Evolutionary conservation across 2,888 invertebrate species (phyloP).

Genomic region (Temnothorax unifasciatus): DNA sequence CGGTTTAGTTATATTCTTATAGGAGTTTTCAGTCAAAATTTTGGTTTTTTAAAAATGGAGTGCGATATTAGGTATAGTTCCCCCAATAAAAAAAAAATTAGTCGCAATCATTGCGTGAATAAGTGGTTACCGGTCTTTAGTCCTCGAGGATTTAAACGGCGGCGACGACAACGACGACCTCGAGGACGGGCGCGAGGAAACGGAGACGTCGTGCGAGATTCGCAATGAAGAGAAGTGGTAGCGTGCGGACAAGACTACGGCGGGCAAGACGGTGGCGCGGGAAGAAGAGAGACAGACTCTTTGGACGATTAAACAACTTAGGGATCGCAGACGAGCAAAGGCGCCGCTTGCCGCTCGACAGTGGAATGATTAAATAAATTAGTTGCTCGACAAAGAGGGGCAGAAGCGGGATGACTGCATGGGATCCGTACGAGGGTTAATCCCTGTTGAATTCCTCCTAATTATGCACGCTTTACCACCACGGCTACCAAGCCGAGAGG

Average conservation of each 20-base stretch:
- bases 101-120: conserved; percentile 18
- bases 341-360: conserved; percentile 79
- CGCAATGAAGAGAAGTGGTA: conserved; percentile 64
- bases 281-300: conserved; percentile 74
- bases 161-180: conserved; percentile 46
- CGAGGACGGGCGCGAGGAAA: conserved; percentile 34
- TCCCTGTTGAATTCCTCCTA: conserved; percentile 85
- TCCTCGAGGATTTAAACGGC: conserved; percentile 63
- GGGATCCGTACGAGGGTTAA: conserved; percentile 84
- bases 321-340: conserved; percentile 78
- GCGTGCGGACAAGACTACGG: conserved; percentile 32
- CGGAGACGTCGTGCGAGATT: conserved; percentile 55
- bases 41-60: no score
- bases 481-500: conserved; percentile 74
- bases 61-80: no score
- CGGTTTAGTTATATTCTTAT: no score
- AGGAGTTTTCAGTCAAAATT: no score
- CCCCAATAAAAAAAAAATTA: not conserved
- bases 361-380: conserved; percentile 85
- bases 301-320: conserved; percentile 79
- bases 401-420: conserved; percentile 83
- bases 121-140: conserved; percentile 18
- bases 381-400: conserved; percentile 84
- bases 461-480: conserved; percentile 86
- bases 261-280: conserved; percentile 30